These are phyloP conservation scores for Drosophila yooni DNA, from an alignment of 2,888 invertebrate species.

Conservation along the genomic window DNA sequence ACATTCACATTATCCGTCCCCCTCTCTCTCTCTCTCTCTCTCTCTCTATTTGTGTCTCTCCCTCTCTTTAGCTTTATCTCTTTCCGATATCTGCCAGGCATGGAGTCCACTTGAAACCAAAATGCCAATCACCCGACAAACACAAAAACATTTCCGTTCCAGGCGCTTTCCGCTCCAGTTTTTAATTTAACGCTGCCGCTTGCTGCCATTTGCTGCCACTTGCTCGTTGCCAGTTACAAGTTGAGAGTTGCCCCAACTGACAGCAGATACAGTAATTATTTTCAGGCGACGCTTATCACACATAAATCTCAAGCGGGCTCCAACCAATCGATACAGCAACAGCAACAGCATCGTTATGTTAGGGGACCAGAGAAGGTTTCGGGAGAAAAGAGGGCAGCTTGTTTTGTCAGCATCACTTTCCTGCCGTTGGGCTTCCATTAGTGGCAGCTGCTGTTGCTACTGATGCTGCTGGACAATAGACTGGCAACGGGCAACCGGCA, in stretches of 20 bases:
- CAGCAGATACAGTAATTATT: constrained; percentile 79
- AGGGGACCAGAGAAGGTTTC: background rate
- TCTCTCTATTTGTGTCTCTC: background rate
- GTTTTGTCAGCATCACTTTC: constrained; percentile 77
- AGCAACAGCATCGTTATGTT: constrained; percentile 31
- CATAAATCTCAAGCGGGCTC: constrained; percentile 71
- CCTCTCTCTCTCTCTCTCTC: background rate
- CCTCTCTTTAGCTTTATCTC: background rate
- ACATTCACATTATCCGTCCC: background rate
- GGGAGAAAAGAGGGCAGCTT: constrained; percentile 47
- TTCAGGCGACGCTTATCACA: constrained; percentile 81
- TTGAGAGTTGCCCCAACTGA: constrained; percentile 49
- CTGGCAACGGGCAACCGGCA: constrained; percentile 1
- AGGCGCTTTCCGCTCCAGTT: constrained; percentile 75
- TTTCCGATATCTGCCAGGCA: constrained; percentile 22
- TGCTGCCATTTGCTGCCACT: constrained; percentile 17
- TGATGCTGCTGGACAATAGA: constrained; percentile 25
- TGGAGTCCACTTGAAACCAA: constrained; percentile 35
- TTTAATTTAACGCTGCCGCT: constrained; percentile 70
- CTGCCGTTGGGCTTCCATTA: constrained; percentile 77
- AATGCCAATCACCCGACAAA: constrained; percentile 67
- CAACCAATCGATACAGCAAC: constrained; percentile 63
- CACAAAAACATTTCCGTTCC: constrained; percentile 74
- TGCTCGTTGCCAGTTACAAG: constrained; percentile 34
- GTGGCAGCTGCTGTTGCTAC: constrained; percentile 59